Base-by-base conservation (phyloP, 1,140 invertebrate species). In the Cyclargus thomasi region DNA sequence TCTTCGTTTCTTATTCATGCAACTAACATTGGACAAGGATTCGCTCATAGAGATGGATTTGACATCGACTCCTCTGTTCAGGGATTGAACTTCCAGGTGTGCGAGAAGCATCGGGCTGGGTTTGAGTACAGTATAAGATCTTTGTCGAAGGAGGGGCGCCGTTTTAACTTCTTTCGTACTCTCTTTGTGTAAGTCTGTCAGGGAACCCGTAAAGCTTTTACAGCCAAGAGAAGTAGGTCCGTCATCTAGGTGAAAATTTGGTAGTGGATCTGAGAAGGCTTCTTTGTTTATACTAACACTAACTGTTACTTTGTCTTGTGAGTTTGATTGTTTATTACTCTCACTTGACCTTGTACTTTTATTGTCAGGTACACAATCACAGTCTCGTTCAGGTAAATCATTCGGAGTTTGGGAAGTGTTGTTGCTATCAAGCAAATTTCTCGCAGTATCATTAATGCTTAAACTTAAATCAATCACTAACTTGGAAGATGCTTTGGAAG, bases 51-150 rank as follows among this genome's bases (percentile, higher is more conserved):
- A 82, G 63, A 92, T 91, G n/a, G 87, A 91, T 62, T 82, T 78
- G 63, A 92, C 90, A 67, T 91, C 89, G 8, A 91, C 80, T 23
- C 85, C 89, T 36, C 80, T 89, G 59, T 79, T 88, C 11, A 84
- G 62, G 0, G 91, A 87, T 71, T 92, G 90, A 17, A 90, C 90
- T 76, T 93, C 87, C 66, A 93, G 81, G 68, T 93, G 92, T 16
- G 93, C 93, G 3, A 94, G 72, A 16, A 94, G 82, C 69, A 93
- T 88, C 0, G 93, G 93, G 77, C 93, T 93, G 0, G 93, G 93
- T 53, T 91, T 89, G 1, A 93, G 90, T 14, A 94, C 73, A 0
- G 93, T 91, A 67, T 94, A 94, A 7, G 93, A 94, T 71, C 93
- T 92, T 79, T 93, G 92, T 57, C 93, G 83, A 1, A 92, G 86